Conservation (phyloP, 2,113 vertebrate species). For the Hystrix cristata region DNA sequence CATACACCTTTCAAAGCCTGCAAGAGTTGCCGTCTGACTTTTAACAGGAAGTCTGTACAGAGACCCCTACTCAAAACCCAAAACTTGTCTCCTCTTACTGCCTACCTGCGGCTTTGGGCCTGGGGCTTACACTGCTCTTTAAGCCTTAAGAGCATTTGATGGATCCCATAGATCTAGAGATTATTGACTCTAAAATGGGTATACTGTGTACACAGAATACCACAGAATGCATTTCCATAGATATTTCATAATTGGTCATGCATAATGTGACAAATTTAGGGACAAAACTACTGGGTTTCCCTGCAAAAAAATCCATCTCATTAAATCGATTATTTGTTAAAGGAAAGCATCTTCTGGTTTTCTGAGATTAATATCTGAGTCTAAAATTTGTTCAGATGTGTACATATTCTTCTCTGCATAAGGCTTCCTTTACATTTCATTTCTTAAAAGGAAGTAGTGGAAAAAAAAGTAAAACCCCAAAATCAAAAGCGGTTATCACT, state of each 20-base stretch:
- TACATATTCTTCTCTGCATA: not conserved
- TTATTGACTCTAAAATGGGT: slow-evolving; percentile 19
- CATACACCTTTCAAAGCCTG: not conserved
- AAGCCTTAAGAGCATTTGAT: slow-evolving; percentile 26
- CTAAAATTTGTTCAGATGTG: slow-evolving; percentile 52
- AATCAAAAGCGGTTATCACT: slow-evolving; percentile 13
- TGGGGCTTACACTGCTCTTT: slow-evolving; percentile 36
- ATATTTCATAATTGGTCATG: not conserved
- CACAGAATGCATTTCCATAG: not conserved
- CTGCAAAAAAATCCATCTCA: not conserved
- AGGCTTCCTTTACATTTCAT: slow-evolving; percentile 34
- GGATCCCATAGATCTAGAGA: not conserved
- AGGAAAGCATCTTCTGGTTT: slow-evolving; percentile 5
- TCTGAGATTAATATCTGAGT: slow-evolving; percentile 18
- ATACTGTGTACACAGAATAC: not conserved
- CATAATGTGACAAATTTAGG: not conserved
- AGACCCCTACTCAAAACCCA: not conserved
- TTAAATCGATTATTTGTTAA: not conserved
- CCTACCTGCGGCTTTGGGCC: not conserved
- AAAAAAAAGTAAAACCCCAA: slow-evolving; percentile 51
- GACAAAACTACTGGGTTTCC: not conserved
- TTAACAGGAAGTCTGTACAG: not conserved
- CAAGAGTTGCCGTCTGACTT: not conserved
- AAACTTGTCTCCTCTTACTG: not conserved
- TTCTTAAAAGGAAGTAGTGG: slow-evolving; percentile 37